phyloP scores from a whole-genome alignment of 2,888 invertebrate species.

The Macrosoma leucophasiata region DNA sequence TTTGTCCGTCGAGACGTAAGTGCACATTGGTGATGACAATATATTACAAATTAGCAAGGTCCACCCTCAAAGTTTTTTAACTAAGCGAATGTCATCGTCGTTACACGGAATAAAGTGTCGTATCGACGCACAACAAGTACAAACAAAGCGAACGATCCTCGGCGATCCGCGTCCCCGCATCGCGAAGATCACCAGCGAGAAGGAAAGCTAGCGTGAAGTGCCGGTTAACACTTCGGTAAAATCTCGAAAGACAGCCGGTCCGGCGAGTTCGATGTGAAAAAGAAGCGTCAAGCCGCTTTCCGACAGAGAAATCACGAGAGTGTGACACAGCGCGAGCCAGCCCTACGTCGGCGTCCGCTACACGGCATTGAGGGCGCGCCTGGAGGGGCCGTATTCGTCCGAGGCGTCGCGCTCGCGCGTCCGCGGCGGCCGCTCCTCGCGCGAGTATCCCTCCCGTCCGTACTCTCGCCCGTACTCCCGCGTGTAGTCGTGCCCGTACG shows the following conservation, averaged over 20 bases:
- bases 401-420: constrained; percentile 58
- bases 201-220: constrained; percentile 9
- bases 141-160: too few species aligned
- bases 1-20: too few species aligned
- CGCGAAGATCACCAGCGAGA: constrained; percentile 25
- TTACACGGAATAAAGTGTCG: too few species aligned
- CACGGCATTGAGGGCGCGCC: constrained; percentile 84
- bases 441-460: constrained; percentile 71
- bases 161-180: constrained; percentile 16
- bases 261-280: too few species aligned
- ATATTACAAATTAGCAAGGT: too few species aligned
- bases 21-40: too few species aligned
- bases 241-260: too few species aligned
- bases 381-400: constrained; percentile 78
- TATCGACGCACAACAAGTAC: too few species aligned
- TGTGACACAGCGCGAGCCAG: constrained; percentile 26
- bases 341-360: constrained; percentile 64
- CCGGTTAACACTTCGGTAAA: constrained; percentile 3
- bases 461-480: constrained; percentile 54
- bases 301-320: constrained; percentile 1
- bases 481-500: constrained; percentile 53
- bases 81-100: too few species aligned
- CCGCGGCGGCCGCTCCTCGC: constrained; percentile 59
- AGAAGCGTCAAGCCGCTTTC: too few species aligned
- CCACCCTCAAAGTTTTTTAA: too few species aligned